phyloP scores from a whole-genome alignment of 1,140 invertebrate genomes.

The Andricus grossulariae region DNA sequence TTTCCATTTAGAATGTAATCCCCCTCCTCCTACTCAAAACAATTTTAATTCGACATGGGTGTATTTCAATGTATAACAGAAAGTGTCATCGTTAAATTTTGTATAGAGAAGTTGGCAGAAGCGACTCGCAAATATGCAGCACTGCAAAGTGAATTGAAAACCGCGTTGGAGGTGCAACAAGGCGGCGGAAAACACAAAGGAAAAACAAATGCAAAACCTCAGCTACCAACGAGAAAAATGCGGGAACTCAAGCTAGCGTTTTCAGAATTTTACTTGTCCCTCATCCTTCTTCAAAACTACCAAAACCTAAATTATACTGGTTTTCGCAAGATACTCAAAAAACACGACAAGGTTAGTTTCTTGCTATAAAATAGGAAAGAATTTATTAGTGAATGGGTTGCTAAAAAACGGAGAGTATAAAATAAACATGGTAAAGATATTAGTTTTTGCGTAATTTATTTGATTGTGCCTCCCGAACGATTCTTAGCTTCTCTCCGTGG shows the following conservation, averaged over 20 bases:
- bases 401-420: neutral
- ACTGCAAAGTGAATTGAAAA: conserved; percentile 91
- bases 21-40: conserved; percentile 27
- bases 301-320: conserved; percentile 99
- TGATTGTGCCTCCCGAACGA: neutral
- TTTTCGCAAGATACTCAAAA: conserved; percentile 99
- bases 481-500: conserved; percentile 82
- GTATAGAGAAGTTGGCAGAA: conserved; percentile 96
- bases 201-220: conserved; percentile 76
- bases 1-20: too few relatives aligned
- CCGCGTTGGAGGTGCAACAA: conserved; percentile 83
- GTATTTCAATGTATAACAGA: conserved; percentile 25
- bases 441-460: too few relatives aligned
- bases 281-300: conserved; percentile 94
- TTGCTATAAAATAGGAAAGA: conserved; percentile 33
- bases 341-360: conserved; percentile 95
- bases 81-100: conserved; percentile 40
- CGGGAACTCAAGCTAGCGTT: conserved; percentile 98
- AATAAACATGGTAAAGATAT: too few relatives aligned
- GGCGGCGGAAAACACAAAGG: conserved; percentile 72
- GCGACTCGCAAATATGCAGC: conserved; percentile 95
- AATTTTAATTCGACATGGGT: neutral
- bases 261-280: conserved; percentile 98
- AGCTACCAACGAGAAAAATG: conserved; percentile 85
- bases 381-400: conserved; percentile 35